Conservation (phyloP, 2,888 invertebrate species). For the Tupiocoris notatus region DNA sequence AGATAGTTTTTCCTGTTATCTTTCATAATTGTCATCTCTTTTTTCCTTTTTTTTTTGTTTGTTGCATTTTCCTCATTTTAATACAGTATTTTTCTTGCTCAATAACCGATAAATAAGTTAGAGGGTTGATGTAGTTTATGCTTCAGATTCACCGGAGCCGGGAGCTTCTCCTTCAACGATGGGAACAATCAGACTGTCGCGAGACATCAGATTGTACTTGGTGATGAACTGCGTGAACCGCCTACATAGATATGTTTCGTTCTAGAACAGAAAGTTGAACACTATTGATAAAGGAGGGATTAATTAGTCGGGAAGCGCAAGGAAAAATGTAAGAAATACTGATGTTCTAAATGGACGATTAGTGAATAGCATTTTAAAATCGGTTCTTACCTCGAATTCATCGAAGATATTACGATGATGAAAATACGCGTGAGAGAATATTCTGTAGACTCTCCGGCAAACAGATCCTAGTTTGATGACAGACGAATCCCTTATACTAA, state of each 20-base stretch:
- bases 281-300: too few relatives aligned
- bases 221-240: conserved; percentile 97
- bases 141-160: conserved; percentile 59
- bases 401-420: conserved; percentile 97
- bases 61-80: background rate
- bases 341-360: too few relatives aligned
- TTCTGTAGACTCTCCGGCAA: conserved; percentile 96
- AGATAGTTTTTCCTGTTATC: too few relatives aligned
- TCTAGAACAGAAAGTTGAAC: conserved; percentile 57
- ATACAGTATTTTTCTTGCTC: background rate
- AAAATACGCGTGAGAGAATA: conserved; percentile 99
- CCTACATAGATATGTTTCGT: conserved; percentile 91
- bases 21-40: background rate
- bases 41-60: too few relatives aligned
- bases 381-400: conserved; percentile 75
- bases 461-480: conserved; percentile 98
- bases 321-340: conserved; percentile 40
- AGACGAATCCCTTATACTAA: conserved; percentile 98
- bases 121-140: conserved; percentile 52
- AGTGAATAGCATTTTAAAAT: too few relatives aligned
- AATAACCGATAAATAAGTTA: background rate
- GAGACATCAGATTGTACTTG: conserved; percentile 97
- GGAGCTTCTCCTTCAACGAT: conserved; percentile 74
- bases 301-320: conserved; percentile 47
- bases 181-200: conserved; percentile 97